Base-by-base conservation (phyloP, 2,888 invertebrate genomes). In the Cerastoderma edule region DNA sequence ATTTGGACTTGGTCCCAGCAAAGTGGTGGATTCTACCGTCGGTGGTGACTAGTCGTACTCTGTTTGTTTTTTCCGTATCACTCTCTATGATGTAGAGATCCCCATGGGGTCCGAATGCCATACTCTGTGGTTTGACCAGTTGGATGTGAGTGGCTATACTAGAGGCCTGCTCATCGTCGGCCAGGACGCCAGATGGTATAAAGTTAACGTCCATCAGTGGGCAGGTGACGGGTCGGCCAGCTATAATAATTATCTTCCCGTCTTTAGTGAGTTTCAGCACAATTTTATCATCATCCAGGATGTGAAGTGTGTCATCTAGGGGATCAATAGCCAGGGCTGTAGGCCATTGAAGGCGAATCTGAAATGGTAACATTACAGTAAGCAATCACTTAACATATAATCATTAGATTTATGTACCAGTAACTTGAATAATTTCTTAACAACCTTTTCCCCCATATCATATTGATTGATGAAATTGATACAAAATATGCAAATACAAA, bases 281-380 rank as follows among this genome's bases (percentile, higher is more conserved):
- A 57, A 98, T 95, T 87, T 98, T 95, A 77, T 90, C 88, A n/a
- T 60, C 60, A 92, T 99, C 99, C 84, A 99, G 97, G 88, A 99
- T 98, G 92, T 99, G 97, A 13, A 99, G 94, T 0, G 97, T 96
- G 67, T 98, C 98, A 92, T 99, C 99, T 24, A 99, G 93, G 0
- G 98, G 98, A 90, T 98, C 98, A 64, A 99, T 94, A 0, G 98
- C 96, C 78, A 99, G 94, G 28, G 98, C 97, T n/a, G 98, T 98
- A 1, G 99, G 99, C 99, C 99, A 99, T 90, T 98, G 97, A 16
- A 99, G 94, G 91, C 98, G 97, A 2, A 98, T 97, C 94, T 95
- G 90, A 30, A 87, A 82, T 27, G 33, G 64, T 35, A 67, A 3
- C 46, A 46, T 44, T 44, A 19, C 19, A 10, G 13, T 44, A 13